Percentiles rank a stretch among this genome's conserved stretches.
Conservation (phyloP, 2,888 invertebrate species). For the Periphyllus acericola region DNA sequence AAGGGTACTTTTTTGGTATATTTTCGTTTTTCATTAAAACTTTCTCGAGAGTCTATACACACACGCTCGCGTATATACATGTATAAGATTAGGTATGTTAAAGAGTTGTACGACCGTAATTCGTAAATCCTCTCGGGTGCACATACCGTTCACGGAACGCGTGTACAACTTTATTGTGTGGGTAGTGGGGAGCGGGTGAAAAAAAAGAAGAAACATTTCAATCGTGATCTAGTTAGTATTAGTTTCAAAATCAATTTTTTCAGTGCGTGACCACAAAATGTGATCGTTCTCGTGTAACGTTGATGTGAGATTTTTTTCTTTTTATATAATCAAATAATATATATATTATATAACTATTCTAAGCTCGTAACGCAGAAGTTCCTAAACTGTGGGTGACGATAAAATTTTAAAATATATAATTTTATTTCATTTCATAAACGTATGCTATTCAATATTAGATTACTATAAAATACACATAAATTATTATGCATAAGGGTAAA, state of each 20-base stretch:
- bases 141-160: neutral
- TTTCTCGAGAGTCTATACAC: neutral
- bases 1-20: too few relatives aligned
- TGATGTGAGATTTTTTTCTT: neutral
- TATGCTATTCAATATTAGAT: too few relatives aligned
- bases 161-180: neutral
- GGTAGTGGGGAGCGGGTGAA: too few relatives aligned
- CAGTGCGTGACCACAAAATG: constrained; percentile 5
- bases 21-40: constrained; percentile 35
- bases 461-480: too few relatives aligned
- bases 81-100: constrained; percentile 14
- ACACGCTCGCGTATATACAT: too few relatives aligned
- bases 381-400: too few relatives aligned
- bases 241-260: constrained; percentile 33
- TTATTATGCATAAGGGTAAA: too few relatives aligned
- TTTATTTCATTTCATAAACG: too few relatives aligned
- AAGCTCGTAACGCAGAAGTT: too few relatives aligned
- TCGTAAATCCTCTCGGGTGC: neutral
- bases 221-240: neutral
- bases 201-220: constrained; percentile 3
- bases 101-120: neutral
- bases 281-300: neutral
- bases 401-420: too few relatives aligned
- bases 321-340: neutral
- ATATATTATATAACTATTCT: too few relatives aligned